These are phyloP conservation scores for Cistogaster globosa DNA, from an alignment of 2,888 invertebrate genomes.

Conservation along the genomic window DNA sequence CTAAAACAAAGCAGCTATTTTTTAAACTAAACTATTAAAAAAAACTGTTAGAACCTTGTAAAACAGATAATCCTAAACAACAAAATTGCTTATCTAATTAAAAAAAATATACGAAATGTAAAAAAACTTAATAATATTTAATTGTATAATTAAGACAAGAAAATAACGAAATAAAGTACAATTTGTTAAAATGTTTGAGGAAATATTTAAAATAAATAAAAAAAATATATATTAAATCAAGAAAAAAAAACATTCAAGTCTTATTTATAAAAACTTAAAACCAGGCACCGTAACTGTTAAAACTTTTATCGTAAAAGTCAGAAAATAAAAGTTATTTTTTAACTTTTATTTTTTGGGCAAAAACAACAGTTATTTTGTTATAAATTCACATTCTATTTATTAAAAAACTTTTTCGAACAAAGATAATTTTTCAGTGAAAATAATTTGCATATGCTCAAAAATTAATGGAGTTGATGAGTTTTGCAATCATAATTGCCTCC, in stretches of 20 bases:
- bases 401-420: too few relatives aligned
- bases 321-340: too few relatives aligned
- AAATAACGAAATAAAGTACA: conserved; percentile 15
- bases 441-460: too few relatives aligned
- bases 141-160: conserved; percentile 9
- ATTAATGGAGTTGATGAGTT: too few relatives aligned
- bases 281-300: too few relatives aligned
- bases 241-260: background rate
- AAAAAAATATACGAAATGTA: conserved; percentile 11
- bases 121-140: conserved; percentile 18
- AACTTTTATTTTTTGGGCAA: too few relatives aligned
- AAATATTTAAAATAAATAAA: conserved; percentile 2
- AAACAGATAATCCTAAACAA: conserved; percentile 9
- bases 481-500: too few relatives aligned
- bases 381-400: too few relatives aligned
- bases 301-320: too few relatives aligned
- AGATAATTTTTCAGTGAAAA: too few relatives aligned
- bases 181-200: conserved; percentile 20
- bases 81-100: conserved; percentile 26
- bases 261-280: background rate
- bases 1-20: conserved; percentile 36
- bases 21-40: conserved; percentile 40
- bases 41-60: conserved; percentile 13
- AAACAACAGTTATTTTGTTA: too few relatives aligned
- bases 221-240: background rate